phyloP scores from a whole-genome alignment of 2,888 invertebrate species.

The Eristalis pertinax region DNA sequence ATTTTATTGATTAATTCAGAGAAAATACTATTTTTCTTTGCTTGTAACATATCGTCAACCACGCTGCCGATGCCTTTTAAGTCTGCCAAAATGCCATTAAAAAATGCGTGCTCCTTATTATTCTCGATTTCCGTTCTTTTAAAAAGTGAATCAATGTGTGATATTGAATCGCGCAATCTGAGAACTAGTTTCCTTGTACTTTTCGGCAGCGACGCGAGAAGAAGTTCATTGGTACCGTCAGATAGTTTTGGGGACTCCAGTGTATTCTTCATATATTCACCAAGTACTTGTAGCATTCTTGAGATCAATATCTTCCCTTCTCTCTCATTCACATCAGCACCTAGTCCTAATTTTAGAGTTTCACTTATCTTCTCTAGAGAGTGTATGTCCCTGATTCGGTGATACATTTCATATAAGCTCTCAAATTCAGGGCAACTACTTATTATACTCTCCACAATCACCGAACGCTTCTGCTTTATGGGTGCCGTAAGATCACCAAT shows the following conservation, averaged over 20 bases:
- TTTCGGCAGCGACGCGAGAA: background rate
- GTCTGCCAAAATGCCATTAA: constrained; percentile 12
- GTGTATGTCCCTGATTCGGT: constrained; percentile 70
- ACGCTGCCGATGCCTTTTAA: constrained; percentile 12
- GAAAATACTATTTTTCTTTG: background rate
- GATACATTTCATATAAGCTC: constrained; percentile 71
- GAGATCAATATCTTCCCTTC: constrained; percentile 70
- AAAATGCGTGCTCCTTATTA: constrained; percentile 44
- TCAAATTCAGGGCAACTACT: constrained; percentile 42
- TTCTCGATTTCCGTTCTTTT: constrained; percentile 6
- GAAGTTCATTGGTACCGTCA: constrained; percentile 15
- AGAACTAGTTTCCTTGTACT: constrained; percentile 14
- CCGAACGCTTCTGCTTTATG: background rate
- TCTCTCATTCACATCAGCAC: background rate
- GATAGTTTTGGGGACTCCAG: constrained; percentile 74
- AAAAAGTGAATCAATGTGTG: constrained; percentile 40
- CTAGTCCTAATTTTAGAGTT: constrained; percentile 40
- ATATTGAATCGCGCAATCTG: constrained; percentile 37
- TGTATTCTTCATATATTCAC: constrained; percentile 74
- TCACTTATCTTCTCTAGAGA: constrained; percentile 71
- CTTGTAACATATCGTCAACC: constrained; percentile 15
- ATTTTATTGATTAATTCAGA: background rate
- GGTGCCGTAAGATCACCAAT: background rate
- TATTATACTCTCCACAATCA: background rate
- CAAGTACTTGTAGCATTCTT: constrained; percentile 73